Evolutionary conservation across 1,140 invertebrate genomes (phyloP), one percentile per base, ranked within the genome.

Genomic region (Brachionus rotundiformis): DNA sequence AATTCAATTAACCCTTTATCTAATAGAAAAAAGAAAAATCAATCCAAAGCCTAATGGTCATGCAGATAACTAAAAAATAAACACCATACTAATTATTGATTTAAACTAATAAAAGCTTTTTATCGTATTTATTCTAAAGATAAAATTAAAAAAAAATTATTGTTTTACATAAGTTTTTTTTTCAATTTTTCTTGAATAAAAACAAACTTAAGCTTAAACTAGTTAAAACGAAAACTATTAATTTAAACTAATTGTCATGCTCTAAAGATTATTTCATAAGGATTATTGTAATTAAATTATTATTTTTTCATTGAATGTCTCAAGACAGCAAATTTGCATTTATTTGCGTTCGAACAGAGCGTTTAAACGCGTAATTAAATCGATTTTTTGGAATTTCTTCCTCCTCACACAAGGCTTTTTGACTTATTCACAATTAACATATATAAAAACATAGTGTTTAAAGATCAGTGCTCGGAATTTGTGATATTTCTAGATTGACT

Each of bases 91-190:
- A 54, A 54, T 54, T 54, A 19, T n/a, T n/a, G n/a, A 54, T 54
- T 54, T 23, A 54, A 54, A 19, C 47, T 54, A 54, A 54, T 54
- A 54, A 54, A 54, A 54, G 47, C 47, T 54, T 54, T 54, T 54
- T 7, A 54, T 54, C 16, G 19, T 54, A 16, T 54, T 54, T 54
- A 54, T 19, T 19, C 47, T 19, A 54, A 54, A 54, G 16, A 54
- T 23, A 1, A 25, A 19, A 19, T n/a, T n/a, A n/a, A n/a, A n/a
- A n/a, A n/a, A n/a, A n/a, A 54, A 23, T 54, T 2, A 19, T 54
- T 54, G 4, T 54, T 54, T 54, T 54, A 19, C 47, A 54, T 54
- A 54, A 54, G 23, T 19, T 54, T 54, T n/a, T n/a, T n/a, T n/a
- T n/a, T n/a, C n/a, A n/a, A n/a, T n/a, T n/a, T n/a, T n/a, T n/a